Conservation (phyloP, 35 echinoderm and acorn worm genomes). For the Patiria miniata region DNA sequence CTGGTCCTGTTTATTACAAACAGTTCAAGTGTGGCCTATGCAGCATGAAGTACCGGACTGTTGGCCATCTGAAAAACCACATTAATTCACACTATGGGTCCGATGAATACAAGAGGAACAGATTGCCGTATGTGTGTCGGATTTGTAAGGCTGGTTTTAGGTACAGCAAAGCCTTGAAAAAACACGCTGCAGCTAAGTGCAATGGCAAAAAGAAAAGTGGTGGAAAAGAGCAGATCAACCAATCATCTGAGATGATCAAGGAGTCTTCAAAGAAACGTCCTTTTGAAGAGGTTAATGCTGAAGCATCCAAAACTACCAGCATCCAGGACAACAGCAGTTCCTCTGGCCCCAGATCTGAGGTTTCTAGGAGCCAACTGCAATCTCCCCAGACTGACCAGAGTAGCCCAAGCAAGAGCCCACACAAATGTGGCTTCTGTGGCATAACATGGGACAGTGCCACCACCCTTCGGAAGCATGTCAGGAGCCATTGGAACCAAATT, state of each 20-base stretch:
- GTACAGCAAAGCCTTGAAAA: not conserved
- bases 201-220: not conserved
- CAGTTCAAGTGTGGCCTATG: slow-evolving; percentile 5
- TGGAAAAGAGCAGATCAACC: not conserved
- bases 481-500: not conserved
- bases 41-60: not conserved
- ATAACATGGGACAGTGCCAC: not conserved
- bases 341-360: not conserved
- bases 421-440: not conserved
- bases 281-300: not conserved
- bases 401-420: not conserved
- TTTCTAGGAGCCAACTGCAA: not conserved
- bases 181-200: not conserved
- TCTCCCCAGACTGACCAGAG: not conserved
- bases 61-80: not conserved
- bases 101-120: not conserved
- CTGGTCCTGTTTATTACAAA: not conserved
- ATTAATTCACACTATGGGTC: not conserved
- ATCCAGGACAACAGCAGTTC: not conserved
- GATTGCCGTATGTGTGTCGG: not conserved
- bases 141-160: not conserved
- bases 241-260: not conserved
- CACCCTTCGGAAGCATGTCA: not conserved
- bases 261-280: too few species aligned
- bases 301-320: not conserved